Percentiles rank a stretch among this genome's conserved stretches.
These are phyloP conservation scores for Leptinotarsa texana DNA, from an alignment of 1,140 invertebrate species.

Conservation along the genomic window DNA sequence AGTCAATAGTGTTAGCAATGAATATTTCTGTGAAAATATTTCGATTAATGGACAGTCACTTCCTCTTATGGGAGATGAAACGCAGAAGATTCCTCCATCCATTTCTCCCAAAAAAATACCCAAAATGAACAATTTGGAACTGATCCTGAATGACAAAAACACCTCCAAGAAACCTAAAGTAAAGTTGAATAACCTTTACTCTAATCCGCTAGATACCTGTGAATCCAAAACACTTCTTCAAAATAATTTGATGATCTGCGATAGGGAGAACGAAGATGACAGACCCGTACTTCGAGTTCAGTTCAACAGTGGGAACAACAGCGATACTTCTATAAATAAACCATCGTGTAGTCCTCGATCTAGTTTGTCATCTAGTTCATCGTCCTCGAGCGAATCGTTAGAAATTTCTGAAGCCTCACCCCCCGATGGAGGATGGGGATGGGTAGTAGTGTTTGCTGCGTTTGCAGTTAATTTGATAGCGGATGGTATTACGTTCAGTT, in stretches of 20 bases:
- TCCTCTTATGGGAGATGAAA: neutral
- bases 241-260: neutral
- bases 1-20: neutral
- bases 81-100: neutral
- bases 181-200: constrained; percentile 14
- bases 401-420: constrained; percentile 67
- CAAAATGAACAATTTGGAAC: constrained; percentile 28
- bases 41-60: constrained; percentile 14
- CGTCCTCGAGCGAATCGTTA: constrained; percentile 62
- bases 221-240: constrained; percentile 18
- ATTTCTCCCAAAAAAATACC: constrained; percentile 9
- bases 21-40: neutral
- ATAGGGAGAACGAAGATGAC: constrained; percentile 49
- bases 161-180: constrained; percentile 31
- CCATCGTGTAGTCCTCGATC: constrained; percentile 52
- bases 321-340: constrained; percentile 52
- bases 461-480: constrained; percentile 91
- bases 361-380: constrained; percentile 53
- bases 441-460: constrained; percentile 81
- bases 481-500: constrained; percentile 86
- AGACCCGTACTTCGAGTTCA: constrained; percentile 63
- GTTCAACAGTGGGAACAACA: constrained; percentile 57
- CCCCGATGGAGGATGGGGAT: constrained; percentile 79
- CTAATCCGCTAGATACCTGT: constrained; percentile 28
- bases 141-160: constrained; percentile 35